Evolutionary conservation across 2,797 vertebrate genomes (phyloP).

Genomic region (Pangasius sanitwongsei): DNA sequence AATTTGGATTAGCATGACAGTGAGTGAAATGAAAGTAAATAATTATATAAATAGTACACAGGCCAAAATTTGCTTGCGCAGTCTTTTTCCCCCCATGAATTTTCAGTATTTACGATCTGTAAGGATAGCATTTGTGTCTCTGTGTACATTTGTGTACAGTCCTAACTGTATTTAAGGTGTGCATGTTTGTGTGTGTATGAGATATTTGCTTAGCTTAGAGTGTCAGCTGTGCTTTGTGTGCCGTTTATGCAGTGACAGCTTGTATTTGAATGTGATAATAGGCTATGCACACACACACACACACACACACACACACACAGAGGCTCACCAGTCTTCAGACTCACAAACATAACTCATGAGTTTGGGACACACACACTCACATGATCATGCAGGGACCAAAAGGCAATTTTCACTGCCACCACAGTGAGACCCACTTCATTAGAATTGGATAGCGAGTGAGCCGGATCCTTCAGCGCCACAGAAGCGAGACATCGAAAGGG

Average conservation of each 20-base stretch:
- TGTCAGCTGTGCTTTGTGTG: constrained; percentile 27
- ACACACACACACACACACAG: not conserved
- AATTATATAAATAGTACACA: not conserved
- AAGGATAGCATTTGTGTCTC: not conserved
- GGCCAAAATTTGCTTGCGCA: not conserved
- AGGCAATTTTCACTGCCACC: constrained; percentile 73
- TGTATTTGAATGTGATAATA: constrained; percentile 33
- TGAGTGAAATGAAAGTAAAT: not conserved
- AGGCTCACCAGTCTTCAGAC: not conserved
- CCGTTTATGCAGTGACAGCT: constrained; percentile 26
- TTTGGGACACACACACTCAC: constrained; percentile 33
- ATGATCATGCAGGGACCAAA: constrained; percentile 65
- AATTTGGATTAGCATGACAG: not conserved
- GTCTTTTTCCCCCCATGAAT: not conserved
- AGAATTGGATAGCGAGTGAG: constrained; percentile 68
- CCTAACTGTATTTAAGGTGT: not conserved
- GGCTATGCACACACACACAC: not conserved
- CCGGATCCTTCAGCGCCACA: constrained; percentile 37
- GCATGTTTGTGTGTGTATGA: constrained; percentile 20
- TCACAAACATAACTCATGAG: not conserved
- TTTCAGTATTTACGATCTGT: not conserved
- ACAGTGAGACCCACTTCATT: constrained; percentile 74
- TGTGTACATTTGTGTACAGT: not conserved
- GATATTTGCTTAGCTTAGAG: constrained; percentile 45
- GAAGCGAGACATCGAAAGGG: not conserved